These are phyloP conservation scores for Siniperca scherzeri DNA, from an alignment of 2,797 vertebrate species.

Conservation along the genomic window DNA sequence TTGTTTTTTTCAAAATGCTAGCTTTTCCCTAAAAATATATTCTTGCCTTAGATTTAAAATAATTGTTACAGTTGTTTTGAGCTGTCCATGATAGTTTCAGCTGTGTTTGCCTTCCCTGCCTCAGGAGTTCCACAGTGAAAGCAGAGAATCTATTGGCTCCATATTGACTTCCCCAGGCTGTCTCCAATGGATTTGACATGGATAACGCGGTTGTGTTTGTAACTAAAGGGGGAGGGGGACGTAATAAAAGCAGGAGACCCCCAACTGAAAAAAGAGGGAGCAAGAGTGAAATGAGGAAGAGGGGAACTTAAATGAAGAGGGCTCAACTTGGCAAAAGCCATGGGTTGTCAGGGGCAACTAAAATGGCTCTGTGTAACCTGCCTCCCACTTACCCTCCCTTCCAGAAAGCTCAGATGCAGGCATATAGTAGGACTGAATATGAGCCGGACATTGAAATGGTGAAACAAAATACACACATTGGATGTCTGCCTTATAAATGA, in stretches of 20 bases:
- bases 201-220: conserved; percentile 83
- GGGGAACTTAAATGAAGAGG: conserved; percentile 70
- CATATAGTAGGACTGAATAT: conserved; percentile 50
- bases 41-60: conserved; percentile 28
- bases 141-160: conserved; percentile 80
- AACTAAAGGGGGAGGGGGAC: conserved; percentile 70
- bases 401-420: conserved; percentile 43
- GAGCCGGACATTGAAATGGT: conserved; percentile 62
- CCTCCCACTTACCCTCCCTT: conserved; percentile 34
- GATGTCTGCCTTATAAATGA: conserved; percentile 65
- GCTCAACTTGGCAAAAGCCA: conserved; percentile 74
- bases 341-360: conserved; percentile 82
- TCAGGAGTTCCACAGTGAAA: conserved; percentile 66
- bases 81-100: conserved; percentile 51
- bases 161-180: conserved; percentile 85
- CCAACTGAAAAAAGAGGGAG: conserved; percentile 59
- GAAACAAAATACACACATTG: conserved; percentile 70
- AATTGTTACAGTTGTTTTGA: conserved; percentile 38
- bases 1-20: conserved; percentile 5
- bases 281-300: conserved; percentile 62
- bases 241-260: conserved; percentile 75
- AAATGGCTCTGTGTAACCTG: conserved; percentile 55
- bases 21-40: conserved; percentile 4
- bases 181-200: conserved; percentile 88
- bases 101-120: conserved; percentile 55